A percentile compares a stretch with the other conserved stretches of the same genome.
Conservation (phyloP, 2,888 invertebrate species). For the Polylopha cassiicola region DNA sequence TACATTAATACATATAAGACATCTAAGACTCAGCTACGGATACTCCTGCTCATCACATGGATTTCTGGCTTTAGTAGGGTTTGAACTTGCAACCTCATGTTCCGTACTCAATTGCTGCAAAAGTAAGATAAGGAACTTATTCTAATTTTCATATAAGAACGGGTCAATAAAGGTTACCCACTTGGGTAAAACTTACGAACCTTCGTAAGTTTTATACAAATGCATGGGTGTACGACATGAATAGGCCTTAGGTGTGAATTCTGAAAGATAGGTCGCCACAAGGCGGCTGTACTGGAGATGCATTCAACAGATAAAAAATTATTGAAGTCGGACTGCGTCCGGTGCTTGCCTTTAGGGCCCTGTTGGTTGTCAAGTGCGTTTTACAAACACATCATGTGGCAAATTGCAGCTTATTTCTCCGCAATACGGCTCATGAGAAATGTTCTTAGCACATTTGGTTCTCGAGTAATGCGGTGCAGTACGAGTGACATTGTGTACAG, state of each 20-base stretch:
- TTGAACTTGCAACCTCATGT: no score
- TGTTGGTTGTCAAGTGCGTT: constrained; percentile 1
- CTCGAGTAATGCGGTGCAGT: not conserved
- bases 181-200: no score
- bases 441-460: not conserved
- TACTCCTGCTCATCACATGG: no score
- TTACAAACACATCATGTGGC: not conserved
- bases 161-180: no score
- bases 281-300: constrained; percentile 43
- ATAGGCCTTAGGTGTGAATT: constrained; percentile 50
- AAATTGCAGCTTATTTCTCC: constrained; percentile 1
- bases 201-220: constrained; percentile 27
- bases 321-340: constrained; percentile 55
- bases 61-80: no score
- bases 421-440: not conserved
- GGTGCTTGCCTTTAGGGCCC: constrained; percentile 24
- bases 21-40: no score
- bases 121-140: no score
- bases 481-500: constrained; percentile 15
- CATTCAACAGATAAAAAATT: constrained; percentile 60
- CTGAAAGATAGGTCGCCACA: constrained; percentile 40
- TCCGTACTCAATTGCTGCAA: no score
- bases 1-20: no score
- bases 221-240: constrained; percentile 37
- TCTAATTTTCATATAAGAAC: no score